These are phyloP conservation scores for Dynastes hyllus DNA, from an alignment of 2,888 invertebrate species.

Conservation along the genomic window DNA sequence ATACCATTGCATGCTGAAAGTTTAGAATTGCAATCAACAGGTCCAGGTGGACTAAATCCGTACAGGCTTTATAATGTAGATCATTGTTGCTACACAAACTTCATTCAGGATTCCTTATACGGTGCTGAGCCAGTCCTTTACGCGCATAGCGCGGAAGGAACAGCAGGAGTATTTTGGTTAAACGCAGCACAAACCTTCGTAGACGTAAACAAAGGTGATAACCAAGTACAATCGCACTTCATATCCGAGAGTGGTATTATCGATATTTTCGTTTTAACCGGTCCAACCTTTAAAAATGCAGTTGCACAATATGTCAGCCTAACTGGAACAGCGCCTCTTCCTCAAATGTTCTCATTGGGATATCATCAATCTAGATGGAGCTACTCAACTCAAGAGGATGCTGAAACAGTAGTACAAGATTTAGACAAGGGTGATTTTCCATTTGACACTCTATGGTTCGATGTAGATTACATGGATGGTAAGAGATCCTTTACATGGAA, in stretches of 20 bases:
- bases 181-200: conserved; percentile 55
- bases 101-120: conserved; percentile 94
- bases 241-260: conserved; percentile 96
- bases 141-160: conserved; percentile 73
- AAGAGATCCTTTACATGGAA: conserved; percentile 99
- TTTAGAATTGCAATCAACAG: conserved; percentile 87
- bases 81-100: conserved; percentile 94
- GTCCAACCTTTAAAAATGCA: conserved; percentile 82
- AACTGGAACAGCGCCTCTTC: conserved; percentile 91
- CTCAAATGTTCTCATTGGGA: conserved; percentile 89
- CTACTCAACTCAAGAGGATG: conserved; percentile 96
- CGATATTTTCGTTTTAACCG: conserved; percentile 92
- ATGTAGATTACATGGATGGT: conserved; percentile 97
- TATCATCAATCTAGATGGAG: conserved; percentile 99
- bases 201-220: conserved; percentile 67
- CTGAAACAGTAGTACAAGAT: conserved; percentile 84
- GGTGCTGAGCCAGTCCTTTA: conserved; percentile 95
- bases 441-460: conserved; percentile 96
- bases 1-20: conserved; percentile 93
- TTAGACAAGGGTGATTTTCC: conserved; percentile 95
- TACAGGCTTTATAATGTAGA: conserved; percentile 95
- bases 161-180: conserved; percentile 54
- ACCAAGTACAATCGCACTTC: conserved; percentile 80
- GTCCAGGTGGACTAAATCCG: conserved; percentile 82
- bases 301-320: conserved; percentile 89